Evolutionary conservation across 1,140 invertebrate genomes (phyloP).

Genomic region (Theocolax elegans): DNA sequence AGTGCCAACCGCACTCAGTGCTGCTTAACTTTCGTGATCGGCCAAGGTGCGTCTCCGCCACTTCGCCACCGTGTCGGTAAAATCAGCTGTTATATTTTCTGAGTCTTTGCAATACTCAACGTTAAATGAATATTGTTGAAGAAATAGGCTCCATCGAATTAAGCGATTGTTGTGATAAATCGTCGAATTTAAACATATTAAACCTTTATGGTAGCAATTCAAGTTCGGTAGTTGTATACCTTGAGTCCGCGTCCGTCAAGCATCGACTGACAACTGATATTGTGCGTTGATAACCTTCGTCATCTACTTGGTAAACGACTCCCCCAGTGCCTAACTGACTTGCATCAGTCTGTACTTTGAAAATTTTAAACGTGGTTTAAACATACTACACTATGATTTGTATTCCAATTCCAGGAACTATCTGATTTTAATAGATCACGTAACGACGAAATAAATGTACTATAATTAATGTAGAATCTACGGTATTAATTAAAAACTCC

Average conservation of each 20-base stretch:
- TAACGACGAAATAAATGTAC: too few species aligned
- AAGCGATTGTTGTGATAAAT: constrained; percentile 58
- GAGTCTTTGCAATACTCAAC: too few species aligned
- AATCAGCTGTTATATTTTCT: too few species aligned
- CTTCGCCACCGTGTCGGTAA: too few species aligned
- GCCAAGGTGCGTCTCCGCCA: too few species aligned
- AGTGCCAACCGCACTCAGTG: too few species aligned
- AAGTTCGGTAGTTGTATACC: constrained; percentile 54
- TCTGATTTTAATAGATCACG: too few species aligned
- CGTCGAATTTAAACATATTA: constrained; percentile 60
- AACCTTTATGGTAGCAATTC: constrained; percentile 62
- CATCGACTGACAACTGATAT: constrained; percentile 42
- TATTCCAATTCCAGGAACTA: constrained; percentile 42
- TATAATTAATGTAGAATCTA: too few species aligned
- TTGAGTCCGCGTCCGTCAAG: constrained; percentile 5
- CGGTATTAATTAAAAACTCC: too few species aligned
- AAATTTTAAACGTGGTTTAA: constrained; percentile 15
- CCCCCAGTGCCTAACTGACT: constrained; percentile 40
- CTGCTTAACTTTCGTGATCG: too few species aligned
- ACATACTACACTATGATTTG: constrained; percentile 23
- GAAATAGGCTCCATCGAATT: too few species aligned
- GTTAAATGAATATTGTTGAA: too few species aligned
- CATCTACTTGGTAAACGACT: constrained; percentile 40
- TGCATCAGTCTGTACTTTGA: constrained; percentile 43
- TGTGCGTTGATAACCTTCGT: constrained; percentile 23